These are phyloP conservation scores for Panagrolaimus sp. DNA, from an alignment of 1,140 invertebrate species.

Conservation along the genomic window DNA sequence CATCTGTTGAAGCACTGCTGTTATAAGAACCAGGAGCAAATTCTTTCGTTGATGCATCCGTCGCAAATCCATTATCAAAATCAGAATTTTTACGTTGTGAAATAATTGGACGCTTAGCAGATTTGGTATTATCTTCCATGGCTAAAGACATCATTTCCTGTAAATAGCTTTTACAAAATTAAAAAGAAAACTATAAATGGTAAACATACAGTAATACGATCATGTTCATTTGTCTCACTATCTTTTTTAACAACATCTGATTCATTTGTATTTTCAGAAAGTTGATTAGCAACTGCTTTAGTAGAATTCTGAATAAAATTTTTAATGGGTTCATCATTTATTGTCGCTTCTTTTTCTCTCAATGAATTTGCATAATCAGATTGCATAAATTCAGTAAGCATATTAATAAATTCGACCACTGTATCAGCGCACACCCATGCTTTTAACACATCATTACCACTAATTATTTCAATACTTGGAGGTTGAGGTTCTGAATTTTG, in stretches of 20 bases:
- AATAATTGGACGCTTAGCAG: not conserved
- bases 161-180: too few relatives aligned
- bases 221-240: too few relatives aligned
- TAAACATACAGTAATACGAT: too few relatives aligned
- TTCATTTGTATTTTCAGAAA: too few relatives aligned
- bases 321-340: not conserved
- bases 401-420: conserved; percentile 34
- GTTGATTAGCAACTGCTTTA: too few relatives aligned
- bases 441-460: conserved; percentile 20
- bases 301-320: not conserved
- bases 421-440: conserved; percentile 43
- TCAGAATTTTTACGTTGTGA: not conserved
- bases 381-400: conserved; percentile 31
- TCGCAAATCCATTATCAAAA: not conserved
- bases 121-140: not conserved
- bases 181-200: too few relatives aligned
- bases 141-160: not conserved
- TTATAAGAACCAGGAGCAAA: not conserved
- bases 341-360: not conserved
- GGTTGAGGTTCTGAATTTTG: not conserved
- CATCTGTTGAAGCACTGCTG: conserved; percentile 22
- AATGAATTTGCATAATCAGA: conserved; percentile 25
- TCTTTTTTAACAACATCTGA: too few relatives aligned
- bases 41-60: not conserved
- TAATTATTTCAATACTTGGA: not conserved